Evolutionary conservation across 2,888 invertebrate species (phyloP), one percentile per base, ranked within the genome.

Genomic region (Tipula helvola): DNA sequence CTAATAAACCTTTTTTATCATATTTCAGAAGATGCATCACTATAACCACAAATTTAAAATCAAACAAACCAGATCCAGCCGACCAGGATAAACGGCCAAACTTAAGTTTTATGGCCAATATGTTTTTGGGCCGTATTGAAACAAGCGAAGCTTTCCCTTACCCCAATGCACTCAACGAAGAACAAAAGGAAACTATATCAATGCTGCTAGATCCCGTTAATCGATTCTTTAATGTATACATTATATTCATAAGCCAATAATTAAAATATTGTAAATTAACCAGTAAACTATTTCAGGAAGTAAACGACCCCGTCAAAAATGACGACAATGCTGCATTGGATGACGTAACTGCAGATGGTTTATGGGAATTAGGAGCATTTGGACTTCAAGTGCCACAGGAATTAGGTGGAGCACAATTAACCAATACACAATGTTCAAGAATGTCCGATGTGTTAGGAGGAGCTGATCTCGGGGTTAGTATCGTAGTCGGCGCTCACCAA

Each of bases 401-500:
- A 87, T 94, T 94, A 87, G 97, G 97, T 89, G 99, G 98, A 71
- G 92, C 98, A 86, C 98, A 97, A 7, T 93, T 98, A 87, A 95
- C 92, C 89, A 99, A 99, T 92, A 97, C 97, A 47, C 98, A 99
- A 92, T 99, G 98, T 92, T 97, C 96, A 42, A 93, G 98, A 87
- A 93, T 98, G 87, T 98, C 97, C 47, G 98, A 99, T 93, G 94
- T 98, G 89, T 97, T 99, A 83, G 99, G 99, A 87, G 94, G 94
- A 85, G 93, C 97, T 92, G 99, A 99, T 92, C 93, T 99, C 88
- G 99, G 97, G 88, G 94, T 99, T 87, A 98, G 97, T 89, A 98
- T 99, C 89, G 95, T 96, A 42, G 93, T 99, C 87, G 99, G 99
- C 88, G 99, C 99, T 88, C 99, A 99, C 93, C 99, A 99, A 93